These are phyloP conservation scores for Branchipolynoe longqiensis DNA, from an alignment of 2,888 invertebrate species.

Conservation along the genomic window DNA sequence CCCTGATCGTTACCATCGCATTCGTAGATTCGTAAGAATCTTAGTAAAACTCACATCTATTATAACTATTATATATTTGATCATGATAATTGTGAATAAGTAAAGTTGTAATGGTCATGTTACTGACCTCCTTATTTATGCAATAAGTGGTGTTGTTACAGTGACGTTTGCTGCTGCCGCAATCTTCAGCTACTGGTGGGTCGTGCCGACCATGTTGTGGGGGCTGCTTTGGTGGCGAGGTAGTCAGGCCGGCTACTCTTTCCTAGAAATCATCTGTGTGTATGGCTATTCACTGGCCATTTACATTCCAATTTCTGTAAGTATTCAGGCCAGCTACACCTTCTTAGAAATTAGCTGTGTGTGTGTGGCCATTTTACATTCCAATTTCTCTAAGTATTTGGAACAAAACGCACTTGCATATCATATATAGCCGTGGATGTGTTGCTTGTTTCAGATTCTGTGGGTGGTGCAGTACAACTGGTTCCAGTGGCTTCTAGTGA, in stretches of 20 bases:
- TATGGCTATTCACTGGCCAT: constrained; percentile 97
- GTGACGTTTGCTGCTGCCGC: constrained; percentile 95
- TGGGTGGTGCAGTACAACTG: constrained; percentile 91
- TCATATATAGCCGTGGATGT: neutral
- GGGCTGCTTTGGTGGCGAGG: constrained; percentile 91
- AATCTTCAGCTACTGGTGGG: constrained; percentile 93
- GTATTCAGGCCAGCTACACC: no score
- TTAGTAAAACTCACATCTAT: no score
- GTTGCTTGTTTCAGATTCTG: constrained; percentile 86
- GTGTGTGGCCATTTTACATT: no score
- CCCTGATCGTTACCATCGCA: no score
- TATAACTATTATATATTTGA: neutral
- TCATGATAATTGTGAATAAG: no score
- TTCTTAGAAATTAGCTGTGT: no score
- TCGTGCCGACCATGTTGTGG: constrained; percentile 93
- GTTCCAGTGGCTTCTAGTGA: constrained; percentile 93
- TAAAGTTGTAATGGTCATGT: no score
- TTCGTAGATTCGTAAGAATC: no score
- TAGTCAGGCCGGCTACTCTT: constrained; percentile 82
- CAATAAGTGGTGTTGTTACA: no score
- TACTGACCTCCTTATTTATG: no score
- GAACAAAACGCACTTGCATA: neutral
- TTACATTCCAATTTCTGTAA: constrained; percentile 93
- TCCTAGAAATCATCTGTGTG: constrained; percentile 94
- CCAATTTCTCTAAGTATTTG: neutral